These are phyloP conservation scores for Drosophila dives DNA, from an alignment of 2,888 invertebrate species.

Conservation along the genomic window DNA sequence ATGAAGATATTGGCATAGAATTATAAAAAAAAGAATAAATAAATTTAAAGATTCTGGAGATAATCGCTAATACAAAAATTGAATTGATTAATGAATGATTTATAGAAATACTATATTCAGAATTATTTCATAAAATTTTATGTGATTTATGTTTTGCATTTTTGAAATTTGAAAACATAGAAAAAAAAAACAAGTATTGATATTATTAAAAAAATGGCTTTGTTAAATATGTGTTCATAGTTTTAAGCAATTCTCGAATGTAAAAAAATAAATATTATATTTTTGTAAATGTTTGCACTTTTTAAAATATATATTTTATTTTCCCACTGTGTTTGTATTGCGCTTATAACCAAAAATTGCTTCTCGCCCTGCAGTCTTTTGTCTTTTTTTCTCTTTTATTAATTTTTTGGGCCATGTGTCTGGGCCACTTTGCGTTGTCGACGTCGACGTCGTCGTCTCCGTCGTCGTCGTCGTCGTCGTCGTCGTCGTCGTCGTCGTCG, in stretches of 20 bases:
- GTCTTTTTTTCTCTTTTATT: constrained; percentile 16
- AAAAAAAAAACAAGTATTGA: not conserved
- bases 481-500: not conserved
- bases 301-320: constrained; percentile 1
- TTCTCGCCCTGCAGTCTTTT: constrained; percentile 70
- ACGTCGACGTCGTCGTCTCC: constrained; percentile 50
- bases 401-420: constrained; percentile 65
- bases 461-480: not conserved
- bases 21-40: not conserved
- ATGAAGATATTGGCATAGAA: not conserved
- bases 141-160: not conserved
- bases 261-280: not conserved
- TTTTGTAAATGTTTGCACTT: not conserved
- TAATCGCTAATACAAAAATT: not conserved
- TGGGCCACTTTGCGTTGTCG: constrained; percentile 80
- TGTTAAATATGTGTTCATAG: not conserved
- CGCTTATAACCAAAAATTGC: constrained; percentile 62
- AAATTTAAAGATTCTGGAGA: not conserved
- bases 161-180: not conserved
- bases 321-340: constrained; percentile 55
- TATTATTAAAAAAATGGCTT: not conserved
- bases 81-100: not conserved
- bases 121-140: not conserved
- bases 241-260: no score
- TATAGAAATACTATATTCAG: not conserved